Conservation (phyloP, 2,113 vertebrate species). For the Pelvicachromis taeniatus region DNA sequence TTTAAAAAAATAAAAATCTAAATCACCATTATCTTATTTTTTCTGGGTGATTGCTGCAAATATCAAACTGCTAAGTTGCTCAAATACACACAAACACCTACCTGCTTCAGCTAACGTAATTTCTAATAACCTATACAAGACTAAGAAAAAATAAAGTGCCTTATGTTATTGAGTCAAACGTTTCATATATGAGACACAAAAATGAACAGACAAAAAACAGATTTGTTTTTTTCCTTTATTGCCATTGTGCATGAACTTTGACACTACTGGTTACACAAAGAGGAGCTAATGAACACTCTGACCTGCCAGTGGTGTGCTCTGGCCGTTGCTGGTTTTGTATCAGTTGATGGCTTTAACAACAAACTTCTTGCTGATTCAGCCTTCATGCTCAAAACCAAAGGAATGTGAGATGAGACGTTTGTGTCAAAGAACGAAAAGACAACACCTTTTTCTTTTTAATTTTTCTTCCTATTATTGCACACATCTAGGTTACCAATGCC, state of each 20-base stretch:
- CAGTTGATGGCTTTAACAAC: constrained; percentile 56
- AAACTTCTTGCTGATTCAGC: constrained; percentile 42
- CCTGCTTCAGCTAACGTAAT: background rate
- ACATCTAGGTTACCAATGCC: constrained; percentile 59
- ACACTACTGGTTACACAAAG: constrained; percentile 54
- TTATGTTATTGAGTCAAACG: background rate
- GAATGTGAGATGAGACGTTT: constrained; percentile 33
- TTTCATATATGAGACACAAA: background rate
- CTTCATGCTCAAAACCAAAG: constrained; percentile 42
- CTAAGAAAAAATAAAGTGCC: background rate
- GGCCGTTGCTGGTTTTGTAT: constrained; percentile 58
- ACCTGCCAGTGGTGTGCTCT: constrained; percentile 59
- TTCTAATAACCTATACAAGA: background rate
- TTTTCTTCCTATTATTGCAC: constrained; percentile 66
- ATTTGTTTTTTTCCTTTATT: constrained; percentile 52
- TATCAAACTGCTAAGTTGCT: background rate
- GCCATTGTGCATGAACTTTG: constrained; percentile 68
- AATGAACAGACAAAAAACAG: constrained; percentile 39
- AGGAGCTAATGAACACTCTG: constrained; percentile 31
- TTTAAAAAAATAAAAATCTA: background rate
- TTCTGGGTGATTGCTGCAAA: background rate
- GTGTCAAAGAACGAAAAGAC: constrained; percentile 36
- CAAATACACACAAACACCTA: background rate
- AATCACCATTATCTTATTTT: background rate
- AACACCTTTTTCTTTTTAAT: constrained; percentile 8